Evolutionary conservation across 2,888 invertebrate species (phyloP).

Genomic region (Monoplex corrugatus): DNA sequence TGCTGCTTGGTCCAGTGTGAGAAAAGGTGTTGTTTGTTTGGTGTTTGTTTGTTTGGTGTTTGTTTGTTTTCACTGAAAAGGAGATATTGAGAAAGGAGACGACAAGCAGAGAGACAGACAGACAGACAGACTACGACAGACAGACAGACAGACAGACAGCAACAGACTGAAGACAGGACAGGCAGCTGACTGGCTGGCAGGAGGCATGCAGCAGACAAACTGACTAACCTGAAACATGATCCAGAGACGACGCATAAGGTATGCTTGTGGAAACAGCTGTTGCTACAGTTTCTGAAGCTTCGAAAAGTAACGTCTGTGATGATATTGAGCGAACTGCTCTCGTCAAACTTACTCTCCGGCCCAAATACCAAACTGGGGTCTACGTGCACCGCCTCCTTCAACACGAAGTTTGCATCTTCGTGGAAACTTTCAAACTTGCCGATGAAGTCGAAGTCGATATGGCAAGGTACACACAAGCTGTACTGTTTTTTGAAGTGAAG

Average conservation of each 20-base stretch:
- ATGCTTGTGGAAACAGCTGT: not conserved
- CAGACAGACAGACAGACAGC: not conserved
- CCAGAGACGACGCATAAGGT: constrained; percentile 16
- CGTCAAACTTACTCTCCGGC: not conserved
- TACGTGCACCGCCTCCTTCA: not conserved
- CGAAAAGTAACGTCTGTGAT: not conserved
- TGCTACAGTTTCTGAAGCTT: not conserved
- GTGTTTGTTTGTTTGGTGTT: too few relatives aligned
- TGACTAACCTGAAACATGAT: constrained; percentile 16
- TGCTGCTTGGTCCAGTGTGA: too few relatives aligned
- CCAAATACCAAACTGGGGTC: not conserved
- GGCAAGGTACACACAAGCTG: not conserved
- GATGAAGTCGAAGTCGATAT: constrained; percentile 23
- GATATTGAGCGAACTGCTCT: constrained; percentile 28
- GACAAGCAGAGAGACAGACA: constrained; percentile 5
- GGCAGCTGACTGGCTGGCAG: too few relatives aligned
- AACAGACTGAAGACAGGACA: too few relatives aligned
- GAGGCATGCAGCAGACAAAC: too few relatives aligned
- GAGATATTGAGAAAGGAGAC: too few relatives aligned
- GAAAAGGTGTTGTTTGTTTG: too few relatives aligned
- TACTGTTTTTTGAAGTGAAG: not conserved
- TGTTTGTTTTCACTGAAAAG: too few relatives aligned
- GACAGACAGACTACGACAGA: not conserved
- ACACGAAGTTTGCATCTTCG: constrained; percentile 7
- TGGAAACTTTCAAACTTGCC: constrained; percentile 36